Percentiles rank a stretch among this genome's conserved stretches.
These are phyloP conservation scores for Sabatieria punctata DNA, from an alignment of 2,888 invertebrate species.

Conservation along the genomic window DNA sequence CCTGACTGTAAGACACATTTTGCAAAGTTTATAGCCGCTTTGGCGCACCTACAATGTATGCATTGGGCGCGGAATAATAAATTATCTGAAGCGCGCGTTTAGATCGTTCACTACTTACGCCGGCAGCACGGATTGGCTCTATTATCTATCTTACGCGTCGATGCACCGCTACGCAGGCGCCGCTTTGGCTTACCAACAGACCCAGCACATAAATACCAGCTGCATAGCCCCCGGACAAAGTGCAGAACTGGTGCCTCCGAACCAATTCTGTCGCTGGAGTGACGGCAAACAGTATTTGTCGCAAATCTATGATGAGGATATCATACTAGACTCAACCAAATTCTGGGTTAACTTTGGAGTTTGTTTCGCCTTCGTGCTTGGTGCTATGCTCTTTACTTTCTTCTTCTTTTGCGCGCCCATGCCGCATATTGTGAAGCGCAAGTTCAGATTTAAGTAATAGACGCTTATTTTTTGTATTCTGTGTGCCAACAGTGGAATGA, in stretches of 20 bases:
- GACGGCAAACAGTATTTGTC: not conserved
- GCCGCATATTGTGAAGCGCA: conserved; percentile 8
- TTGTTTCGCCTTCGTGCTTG: not conserved
- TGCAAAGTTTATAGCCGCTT: no score
- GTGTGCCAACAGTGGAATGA: no score
- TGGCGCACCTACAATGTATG: no score
- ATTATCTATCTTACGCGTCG: conserved; percentile 57
- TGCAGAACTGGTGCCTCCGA: not conserved
- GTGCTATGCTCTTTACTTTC: not conserved
- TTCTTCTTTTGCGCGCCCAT: not conserved
- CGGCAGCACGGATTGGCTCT: conserved; percentile 50
- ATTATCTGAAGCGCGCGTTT: not conserved
- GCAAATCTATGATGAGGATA: not conserved
- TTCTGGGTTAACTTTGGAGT: not conserved
- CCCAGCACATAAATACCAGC: not conserved
- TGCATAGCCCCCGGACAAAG: not conserved
- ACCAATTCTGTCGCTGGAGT: not conserved
- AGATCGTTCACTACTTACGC: not conserved
- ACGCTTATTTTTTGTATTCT: no score
- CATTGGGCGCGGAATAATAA: no score
- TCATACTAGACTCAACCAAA: not conserved
- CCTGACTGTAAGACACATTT: no score
- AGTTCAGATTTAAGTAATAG: conserved; percentile 4
- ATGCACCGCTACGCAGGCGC: conserved; percentile 63
- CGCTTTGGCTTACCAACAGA: not conserved